These are phyloP conservation scores for Cheirogaleus major DNA, from an alignment of 2,797 vertebrate species.

Conservation along the genomic window DNA sequence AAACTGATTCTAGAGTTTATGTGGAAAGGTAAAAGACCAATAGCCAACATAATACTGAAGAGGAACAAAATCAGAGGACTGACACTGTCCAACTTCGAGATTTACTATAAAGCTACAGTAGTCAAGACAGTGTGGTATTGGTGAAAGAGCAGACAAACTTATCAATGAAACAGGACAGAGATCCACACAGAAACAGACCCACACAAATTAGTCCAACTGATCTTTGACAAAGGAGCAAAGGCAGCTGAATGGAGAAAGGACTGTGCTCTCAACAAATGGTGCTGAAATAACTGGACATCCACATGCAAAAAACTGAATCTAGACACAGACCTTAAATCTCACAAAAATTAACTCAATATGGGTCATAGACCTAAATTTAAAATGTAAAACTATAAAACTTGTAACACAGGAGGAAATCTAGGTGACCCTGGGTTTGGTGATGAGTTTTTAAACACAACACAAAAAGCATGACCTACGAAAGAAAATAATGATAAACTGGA, in stretches of 20 bases:
- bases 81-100: background rate
- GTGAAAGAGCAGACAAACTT: background rate
- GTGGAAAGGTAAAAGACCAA: background rate
- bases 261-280: background rate
- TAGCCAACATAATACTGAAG: background rate
- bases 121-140: background rate
- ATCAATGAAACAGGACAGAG: background rate
- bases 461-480: background rate
- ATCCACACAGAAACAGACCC: background rate
- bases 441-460: background rate
- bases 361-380: background rate
- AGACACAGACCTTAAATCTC: background rate
- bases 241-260: background rate
- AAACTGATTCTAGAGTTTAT: background rate
- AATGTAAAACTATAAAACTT: background rate
- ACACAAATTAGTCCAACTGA: background rate
- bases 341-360: conserved; percentile 13
- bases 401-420: background rate
- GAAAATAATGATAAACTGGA: background rate
- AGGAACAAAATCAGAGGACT: background rate
- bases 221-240: background rate
- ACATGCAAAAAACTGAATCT: background rate
- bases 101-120: background rate
- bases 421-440: background rate
- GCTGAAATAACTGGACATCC: background rate